Evolutionary conservation across 2,888 invertebrate species (phyloP).

Genomic region (Brenthis hecate): DNA sequence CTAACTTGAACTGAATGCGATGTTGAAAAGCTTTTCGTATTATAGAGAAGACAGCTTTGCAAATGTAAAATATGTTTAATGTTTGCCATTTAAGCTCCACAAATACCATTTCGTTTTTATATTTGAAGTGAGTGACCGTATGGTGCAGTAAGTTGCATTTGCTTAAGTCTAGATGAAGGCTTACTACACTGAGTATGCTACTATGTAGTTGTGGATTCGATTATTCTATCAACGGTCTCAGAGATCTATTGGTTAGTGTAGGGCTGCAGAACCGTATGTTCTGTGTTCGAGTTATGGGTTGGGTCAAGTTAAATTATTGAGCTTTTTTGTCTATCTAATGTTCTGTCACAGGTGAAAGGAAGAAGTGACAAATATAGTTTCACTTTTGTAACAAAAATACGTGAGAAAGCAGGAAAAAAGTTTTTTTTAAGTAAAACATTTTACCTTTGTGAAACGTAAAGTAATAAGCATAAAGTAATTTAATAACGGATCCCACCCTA

Average conservation of each 20-base stretch:
- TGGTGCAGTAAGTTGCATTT: neutral
- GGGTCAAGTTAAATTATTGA: too few species aligned
- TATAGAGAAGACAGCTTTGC: conserved; percentile 1
- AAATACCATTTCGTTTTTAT: conserved; percentile 4
- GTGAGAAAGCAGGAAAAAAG: neutral
- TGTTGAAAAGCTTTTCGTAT: conserved; percentile 12
- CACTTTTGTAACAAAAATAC: neutral
- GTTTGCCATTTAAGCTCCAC: conserved; percentile 12
- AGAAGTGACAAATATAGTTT: too few species aligned
- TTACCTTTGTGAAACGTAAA: neutral
- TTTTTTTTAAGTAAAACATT: neutral
- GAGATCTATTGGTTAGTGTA: too few species aligned
- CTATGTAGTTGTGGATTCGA: too few species aligned
- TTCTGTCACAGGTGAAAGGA: too few species aligned
- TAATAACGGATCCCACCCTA: conserved; percentile 10
- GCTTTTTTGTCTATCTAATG: too few species aligned
- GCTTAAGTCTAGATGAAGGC: too few species aligned
- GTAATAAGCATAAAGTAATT: conserved; percentile 12
- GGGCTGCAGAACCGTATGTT: too few species aligned
- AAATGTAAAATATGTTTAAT: conserved; percentile 13
- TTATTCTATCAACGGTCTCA: too few species aligned
- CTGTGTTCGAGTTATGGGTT: too few species aligned
- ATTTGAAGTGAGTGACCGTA: neutral
- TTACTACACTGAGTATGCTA: too few species aligned
- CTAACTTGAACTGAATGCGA: conserved; percentile 14